These are phyloP conservation scores for Sarcoramphus papa DNA, from an alignment of 2,797 vertebrate species.

Conservation along the genomic window DNA sequence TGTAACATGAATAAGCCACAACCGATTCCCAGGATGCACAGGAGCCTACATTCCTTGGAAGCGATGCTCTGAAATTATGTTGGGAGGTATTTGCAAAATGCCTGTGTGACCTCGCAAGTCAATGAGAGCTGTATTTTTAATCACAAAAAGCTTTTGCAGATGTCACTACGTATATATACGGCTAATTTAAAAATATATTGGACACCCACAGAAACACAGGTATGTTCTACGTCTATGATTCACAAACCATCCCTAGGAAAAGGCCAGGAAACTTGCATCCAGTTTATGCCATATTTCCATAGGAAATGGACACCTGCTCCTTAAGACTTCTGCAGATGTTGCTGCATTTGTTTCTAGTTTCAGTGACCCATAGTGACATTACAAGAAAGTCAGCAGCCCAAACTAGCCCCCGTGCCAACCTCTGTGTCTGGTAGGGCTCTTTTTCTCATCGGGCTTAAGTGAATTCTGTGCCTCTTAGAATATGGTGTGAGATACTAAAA, in stretches of 20 bases:
- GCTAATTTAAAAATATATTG: neutral
- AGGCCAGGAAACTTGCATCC: neutral
- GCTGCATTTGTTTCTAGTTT: neutral
- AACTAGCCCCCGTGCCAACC: neutral
- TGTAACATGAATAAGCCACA: neutral
- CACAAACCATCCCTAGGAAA: neutral
- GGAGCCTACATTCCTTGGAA: neutral
- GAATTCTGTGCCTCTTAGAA: neutral
- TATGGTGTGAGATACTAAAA: too few species aligned
- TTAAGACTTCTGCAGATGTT: neutral
- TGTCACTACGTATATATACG: neutral
- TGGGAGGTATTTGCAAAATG: neutral
- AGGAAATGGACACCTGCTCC: neutral
- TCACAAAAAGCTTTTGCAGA: neutral
- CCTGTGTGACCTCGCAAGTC: neutral
- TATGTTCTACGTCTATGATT: fast-evolving
- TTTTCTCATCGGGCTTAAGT: fast-evolving
- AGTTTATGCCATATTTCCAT: neutral
- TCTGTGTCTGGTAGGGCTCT: neutral
- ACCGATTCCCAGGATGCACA: neutral
- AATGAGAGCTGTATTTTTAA: neutral
- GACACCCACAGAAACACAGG: neutral
- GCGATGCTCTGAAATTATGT: neutral
- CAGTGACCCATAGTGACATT: neutral
- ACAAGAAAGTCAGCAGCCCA: neutral